These are phyloP conservation scores for Crotalus helleri DNA, from an alignment of 2,113 vertebrate genomes.

Conservation along the genomic window DNA sequence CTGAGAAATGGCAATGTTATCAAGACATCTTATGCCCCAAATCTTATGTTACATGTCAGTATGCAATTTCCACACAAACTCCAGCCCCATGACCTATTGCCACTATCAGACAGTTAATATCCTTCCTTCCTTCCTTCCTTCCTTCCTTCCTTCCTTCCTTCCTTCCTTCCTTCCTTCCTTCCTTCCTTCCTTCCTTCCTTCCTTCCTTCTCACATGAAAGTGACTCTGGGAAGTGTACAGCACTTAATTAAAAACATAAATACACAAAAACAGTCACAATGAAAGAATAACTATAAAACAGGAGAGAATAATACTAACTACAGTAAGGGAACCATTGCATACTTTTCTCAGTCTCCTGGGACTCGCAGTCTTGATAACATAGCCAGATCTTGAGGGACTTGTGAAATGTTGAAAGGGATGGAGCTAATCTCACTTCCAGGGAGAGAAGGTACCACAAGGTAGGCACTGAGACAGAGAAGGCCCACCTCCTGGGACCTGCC, in stretches of 20 bases:
- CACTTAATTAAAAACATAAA: too few relatives aligned
- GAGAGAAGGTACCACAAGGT: background rate
- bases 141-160: too few relatives aligned
- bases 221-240: too few relatives aligned
- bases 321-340: background rate
- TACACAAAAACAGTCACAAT: background rate
- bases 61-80: background rate
- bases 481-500: background rate
- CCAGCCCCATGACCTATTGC: background rate
- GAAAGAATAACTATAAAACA: background rate
- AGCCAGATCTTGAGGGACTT: background rate
- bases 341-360: background rate
- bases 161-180: too few relatives aligned
- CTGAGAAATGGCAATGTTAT: background rate
- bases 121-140: too few relatives aligned
- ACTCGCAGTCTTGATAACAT: background rate
- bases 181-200: too few relatives aligned
- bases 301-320: background rate
- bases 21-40: background rate
- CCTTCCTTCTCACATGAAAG: too few relatives aligned
- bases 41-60: background rate
- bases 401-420: background rate
- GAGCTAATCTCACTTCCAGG: background rate
- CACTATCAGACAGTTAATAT: background rate
- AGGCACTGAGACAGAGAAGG: background rate